These are phyloP conservation scores for Alfaro cultratus DNA, from an alignment of 2,797 vertebrate genomes.

Conservation along the genomic window DNA sequence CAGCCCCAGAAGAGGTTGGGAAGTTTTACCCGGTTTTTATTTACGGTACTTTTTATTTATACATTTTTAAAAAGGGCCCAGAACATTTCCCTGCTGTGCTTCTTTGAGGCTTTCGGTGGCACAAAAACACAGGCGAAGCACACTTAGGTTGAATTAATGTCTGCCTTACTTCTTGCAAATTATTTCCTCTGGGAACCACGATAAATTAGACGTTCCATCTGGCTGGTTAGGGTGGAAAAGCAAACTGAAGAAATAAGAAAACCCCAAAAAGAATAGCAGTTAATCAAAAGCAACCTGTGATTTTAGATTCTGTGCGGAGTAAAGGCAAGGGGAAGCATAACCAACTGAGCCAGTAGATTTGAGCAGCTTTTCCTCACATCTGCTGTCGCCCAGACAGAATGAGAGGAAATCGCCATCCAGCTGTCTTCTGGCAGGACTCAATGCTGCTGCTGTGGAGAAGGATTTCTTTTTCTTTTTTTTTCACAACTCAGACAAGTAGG, in stretches of 20 bases:
- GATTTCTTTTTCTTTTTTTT: slow-evolving; percentile 31
- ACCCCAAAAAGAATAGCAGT: slow-evolving; percentile 29
- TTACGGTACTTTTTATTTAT: slow-evolving; percentile 65
- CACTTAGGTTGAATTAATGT: slow-evolving; percentile 62
- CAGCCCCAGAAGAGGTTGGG: slow-evolving; percentile 9
- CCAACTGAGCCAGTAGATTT: slow-evolving; percentile 32
- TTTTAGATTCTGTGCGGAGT: slow-evolving; percentile 35
- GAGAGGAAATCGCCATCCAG: slow-evolving; percentile 32
- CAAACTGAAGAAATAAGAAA: slow-evolving; percentile 19
- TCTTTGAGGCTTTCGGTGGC: slow-evolving; percentile 35
- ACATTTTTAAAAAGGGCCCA: slow-evolving; percentile 42
- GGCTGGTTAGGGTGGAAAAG: slow-evolving; percentile 27
- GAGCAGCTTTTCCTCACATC: slow-evolving; percentile 26
- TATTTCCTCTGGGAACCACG: slow-evolving; percentile 48
- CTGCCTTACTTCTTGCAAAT: slow-evolving; percentile 45
- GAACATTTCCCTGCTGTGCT: slow-evolving; percentile 53
- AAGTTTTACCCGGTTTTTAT: slow-evolving; percentile 56
- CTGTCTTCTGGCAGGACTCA: slow-evolving; percentile 41
- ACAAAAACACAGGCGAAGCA: slow-evolving; percentile 41
- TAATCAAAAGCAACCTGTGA: slow-evolving; percentile 37
- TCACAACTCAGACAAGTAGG: slow-evolving; percentile 46
- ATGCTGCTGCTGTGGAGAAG: slow-evolving; percentile 39
- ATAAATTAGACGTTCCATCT: slow-evolving; percentile 53
- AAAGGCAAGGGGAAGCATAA: slow-evolving; percentile 19
- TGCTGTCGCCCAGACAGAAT: slow-evolving; percentile 15